These are phyloP conservation scores for Ptilorrhoa leucosticta DNA, from an alignment of 2,113 vertebrate genomes.

Conservation along the genomic window DNA sequence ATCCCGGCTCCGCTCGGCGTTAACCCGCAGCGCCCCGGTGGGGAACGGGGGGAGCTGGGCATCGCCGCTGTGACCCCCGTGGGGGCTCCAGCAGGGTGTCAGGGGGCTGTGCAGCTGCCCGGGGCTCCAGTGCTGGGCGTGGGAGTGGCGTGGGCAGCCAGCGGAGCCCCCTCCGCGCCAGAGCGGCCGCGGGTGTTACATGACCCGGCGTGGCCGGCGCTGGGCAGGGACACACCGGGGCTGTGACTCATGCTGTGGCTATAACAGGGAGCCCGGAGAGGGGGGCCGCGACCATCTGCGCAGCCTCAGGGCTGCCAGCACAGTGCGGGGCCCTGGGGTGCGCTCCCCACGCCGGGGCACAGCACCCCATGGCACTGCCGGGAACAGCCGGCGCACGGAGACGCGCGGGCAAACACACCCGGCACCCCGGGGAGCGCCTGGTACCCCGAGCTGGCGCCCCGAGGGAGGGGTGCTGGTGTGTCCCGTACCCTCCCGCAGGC, in stretches of 20 bases:
- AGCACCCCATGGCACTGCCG: not conserved
- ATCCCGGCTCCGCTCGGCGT: conserved; percentile 28
- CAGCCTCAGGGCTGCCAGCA: not conserved
- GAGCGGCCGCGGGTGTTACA: not conserved
- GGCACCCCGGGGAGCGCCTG: not conserved
- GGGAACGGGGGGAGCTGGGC: not conserved
- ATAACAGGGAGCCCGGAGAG: not conserved
- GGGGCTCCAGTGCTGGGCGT: fast-evolving
- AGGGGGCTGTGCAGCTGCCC: not conserved
- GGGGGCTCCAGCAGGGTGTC: fast-evolving
- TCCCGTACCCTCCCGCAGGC: not conserved
- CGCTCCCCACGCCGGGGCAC: not conserved
- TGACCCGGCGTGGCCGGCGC: conserved; percentile 19
- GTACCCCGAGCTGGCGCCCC: not conserved
- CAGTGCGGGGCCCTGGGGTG: not conserved
- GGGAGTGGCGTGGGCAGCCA: not conserved
- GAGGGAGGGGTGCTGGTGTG: not conserved
- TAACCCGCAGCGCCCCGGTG: conserved; percentile 24
- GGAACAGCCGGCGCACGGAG: fast-evolving
- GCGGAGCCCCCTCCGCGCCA: not conserved
- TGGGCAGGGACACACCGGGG: conserved; percentile 32
- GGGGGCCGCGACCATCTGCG: not conserved
- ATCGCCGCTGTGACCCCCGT: fast-evolving
- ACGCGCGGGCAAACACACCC: fast-evolving
- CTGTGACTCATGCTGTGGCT: conserved; percentile 41